Conservation (phyloP, 92 coral and sea anemone genomes). For the Isaurus tuberculatus region DNA sequence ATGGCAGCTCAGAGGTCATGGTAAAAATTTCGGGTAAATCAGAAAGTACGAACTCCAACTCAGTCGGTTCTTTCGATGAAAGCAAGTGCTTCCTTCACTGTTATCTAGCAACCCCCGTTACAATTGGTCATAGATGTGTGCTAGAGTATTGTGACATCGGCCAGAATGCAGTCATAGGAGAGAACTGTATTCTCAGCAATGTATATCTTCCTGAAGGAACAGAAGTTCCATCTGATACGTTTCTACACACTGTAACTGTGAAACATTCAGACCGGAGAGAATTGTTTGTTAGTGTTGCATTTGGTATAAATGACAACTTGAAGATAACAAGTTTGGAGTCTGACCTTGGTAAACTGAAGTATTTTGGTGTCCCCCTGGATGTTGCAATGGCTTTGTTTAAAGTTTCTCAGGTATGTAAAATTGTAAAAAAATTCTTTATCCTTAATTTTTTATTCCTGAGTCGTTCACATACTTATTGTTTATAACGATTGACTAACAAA, state of each 20-base stretch:
- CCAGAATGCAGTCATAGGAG: slow-evolving; percentile 69
- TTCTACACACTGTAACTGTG: slow-evolving; percentile 88
- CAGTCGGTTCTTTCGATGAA: slow-evolving; percentile 33
- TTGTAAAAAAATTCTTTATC: too few relatives aligned
- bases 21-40: slow-evolving; percentile 58
- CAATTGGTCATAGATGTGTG: slow-evolving; percentile 74
- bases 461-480: too few relatives aligned
- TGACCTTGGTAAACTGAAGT: slow-evolving; percentile 73
- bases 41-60: slow-evolving; percentile 44
- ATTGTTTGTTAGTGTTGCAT: slow-evolving; percentile 91
- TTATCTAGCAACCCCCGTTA: slow-evolving; percentile 62
- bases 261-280: slow-evolving; percentile 60
- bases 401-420: slow-evolving; percentile 65
- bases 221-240: slow-evolving; percentile 69
- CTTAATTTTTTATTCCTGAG: too few relatives aligned
- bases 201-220: slow-evolving; percentile 77
- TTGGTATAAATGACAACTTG: slow-evolving; percentile 82
- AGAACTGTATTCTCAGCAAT: slow-evolving; percentile 82
- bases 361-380: slow-evolving; percentile 79
- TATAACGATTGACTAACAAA: too few relatives aligned
- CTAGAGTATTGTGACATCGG: slow-evolving; percentile 86
- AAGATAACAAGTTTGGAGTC: slow-evolving; percentile 63
- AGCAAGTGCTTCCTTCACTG: slow-evolving; percentile 85
- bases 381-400: slow-evolving; percentile 62
- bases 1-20: slow-evolving; percentile 68